These are phyloP conservation scores for Poicephalus meyeri DNA, from an alignment of 2,113 vertebrate species.

Conservation along the genomic window DNA sequence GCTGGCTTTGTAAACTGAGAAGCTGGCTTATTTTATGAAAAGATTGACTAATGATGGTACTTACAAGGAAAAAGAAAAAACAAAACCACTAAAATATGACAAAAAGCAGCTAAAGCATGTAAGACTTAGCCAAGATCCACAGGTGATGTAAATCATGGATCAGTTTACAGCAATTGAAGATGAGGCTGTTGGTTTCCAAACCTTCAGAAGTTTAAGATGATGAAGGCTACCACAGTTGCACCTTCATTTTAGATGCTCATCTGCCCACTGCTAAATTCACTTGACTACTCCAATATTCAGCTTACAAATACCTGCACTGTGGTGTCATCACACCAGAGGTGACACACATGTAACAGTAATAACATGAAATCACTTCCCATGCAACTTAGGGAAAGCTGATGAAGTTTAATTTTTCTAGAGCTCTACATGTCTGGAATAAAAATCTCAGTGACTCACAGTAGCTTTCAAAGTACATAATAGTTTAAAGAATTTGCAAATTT, in stretches of 20 bases:
- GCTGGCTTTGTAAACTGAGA: not conserved
- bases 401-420: not conserved
- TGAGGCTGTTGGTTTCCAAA: not conserved
- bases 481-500: not conserved
- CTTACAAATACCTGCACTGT: not conserved
- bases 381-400: not conserved
- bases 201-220: not conserved
- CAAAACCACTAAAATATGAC: not conserved
- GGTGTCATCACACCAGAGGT: not conserved
- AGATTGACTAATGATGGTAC: not conserved
- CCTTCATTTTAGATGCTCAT: not conserved
- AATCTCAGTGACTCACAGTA: not conserved
- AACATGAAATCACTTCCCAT: not conserved
- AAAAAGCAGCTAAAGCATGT: not conserved
- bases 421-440: not conserved
- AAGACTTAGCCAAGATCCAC: not conserved
- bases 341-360: not conserved
- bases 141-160: not conserved
- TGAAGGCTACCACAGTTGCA: not conserved
- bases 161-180: not conserved
- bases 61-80: not conserved
- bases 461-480: not conserved
- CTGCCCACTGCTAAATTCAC: not conserved
- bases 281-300: not conserved
- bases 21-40: not conserved